These are phyloP conservation scores for Babylonia areolata DNA, from an alignment of 1,140 invertebrate genomes.

Conservation along the genomic window DNA sequence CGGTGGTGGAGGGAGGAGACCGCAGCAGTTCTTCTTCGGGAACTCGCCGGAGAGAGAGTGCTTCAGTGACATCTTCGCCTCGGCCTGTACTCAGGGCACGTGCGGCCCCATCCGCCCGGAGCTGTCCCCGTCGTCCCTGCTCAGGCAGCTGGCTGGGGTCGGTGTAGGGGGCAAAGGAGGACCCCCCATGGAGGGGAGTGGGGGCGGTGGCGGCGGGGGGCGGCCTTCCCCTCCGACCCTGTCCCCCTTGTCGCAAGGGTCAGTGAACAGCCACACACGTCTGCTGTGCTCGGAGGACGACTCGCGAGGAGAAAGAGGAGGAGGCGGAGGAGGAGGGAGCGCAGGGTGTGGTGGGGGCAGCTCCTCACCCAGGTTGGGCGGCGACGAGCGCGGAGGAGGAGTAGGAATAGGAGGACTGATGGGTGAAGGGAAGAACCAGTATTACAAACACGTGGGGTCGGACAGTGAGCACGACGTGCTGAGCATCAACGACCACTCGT, in stretches of 20 bases:
- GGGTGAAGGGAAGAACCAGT: neutral
- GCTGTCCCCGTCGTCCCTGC: neutral
- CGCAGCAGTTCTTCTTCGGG: slow-evolving; percentile 38
- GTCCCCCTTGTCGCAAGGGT: slow-evolving; percentile 16
- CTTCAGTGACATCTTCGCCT: slow-evolving; percentile 26
- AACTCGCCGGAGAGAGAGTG: slow-evolving; percentile 32
- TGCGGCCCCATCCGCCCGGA: neutral
- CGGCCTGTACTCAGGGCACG: slow-evolving; percentile 18
- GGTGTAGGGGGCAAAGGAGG: no score
- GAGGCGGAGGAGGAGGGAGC: no score
- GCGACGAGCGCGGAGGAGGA: neutral
- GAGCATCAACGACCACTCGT: slow-evolving; percentile 20
- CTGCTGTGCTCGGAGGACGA: neutral
- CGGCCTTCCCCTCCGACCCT: slow-evolving; percentile 1
- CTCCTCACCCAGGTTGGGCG: neutral
- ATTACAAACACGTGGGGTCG: slow-evolving; percentile 22
- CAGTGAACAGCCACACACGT: slow-evolving; percentile 4
- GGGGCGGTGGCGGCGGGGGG: neutral
- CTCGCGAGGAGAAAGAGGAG: no score
- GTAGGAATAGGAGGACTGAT: neutral
- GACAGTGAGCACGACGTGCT: slow-evolving; percentile 21
- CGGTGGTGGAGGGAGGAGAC: no score
- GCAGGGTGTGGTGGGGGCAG: no score
- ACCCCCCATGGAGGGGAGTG: no score
- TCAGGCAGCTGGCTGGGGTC: no score